These are phyloP conservation scores for Brachionus rubens DNA, from an alignment of 1,140 invertebrate species.

Conservation along the genomic window DNA sequence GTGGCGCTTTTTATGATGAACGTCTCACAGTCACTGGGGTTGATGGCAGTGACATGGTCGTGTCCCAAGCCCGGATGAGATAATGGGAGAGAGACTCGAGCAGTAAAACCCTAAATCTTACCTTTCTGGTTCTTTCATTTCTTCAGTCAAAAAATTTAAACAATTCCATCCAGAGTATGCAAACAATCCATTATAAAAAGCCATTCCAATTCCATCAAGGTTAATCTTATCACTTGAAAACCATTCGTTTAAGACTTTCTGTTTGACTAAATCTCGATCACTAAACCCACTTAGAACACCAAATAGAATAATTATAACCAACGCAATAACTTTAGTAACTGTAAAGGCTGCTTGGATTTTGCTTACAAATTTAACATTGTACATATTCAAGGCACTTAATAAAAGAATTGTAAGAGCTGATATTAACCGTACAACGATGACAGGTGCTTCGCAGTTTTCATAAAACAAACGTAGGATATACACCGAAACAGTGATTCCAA, in stretches of 20 bases:
- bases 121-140: constrained; percentile 80
- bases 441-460: constrained; percentile 8
- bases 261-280: neutral
- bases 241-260: neutral
- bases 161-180: constrained; percentile 70
- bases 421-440: neutral
- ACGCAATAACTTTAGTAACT: constrained; percentile 28
- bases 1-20: too few relatives aligned
- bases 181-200: constrained; percentile 58
- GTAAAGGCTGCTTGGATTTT: constrained; percentile 43
- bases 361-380: neutral
- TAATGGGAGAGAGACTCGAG: too few relatives aligned
- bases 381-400: constrained; percentile 4
- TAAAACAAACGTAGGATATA: constrained; percentile 33
- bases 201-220: constrained; percentile 45
- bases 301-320: constrained; percentile 26
- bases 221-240: neutral
- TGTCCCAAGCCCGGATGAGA: too few relatives aligned
- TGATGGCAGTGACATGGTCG: too few relatives aligned
- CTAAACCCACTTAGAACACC: neutral
- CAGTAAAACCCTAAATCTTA: constrained; percentile 60
- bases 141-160: constrained; percentile 95
- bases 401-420: neutral
- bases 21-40: too few relatives aligned
- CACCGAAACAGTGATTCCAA: constrained; percentile 17